Evolutionary conservation across 2,113 vertebrate species (phyloP).

Genomic region (Acanthochromis polyacanthus): DNA sequence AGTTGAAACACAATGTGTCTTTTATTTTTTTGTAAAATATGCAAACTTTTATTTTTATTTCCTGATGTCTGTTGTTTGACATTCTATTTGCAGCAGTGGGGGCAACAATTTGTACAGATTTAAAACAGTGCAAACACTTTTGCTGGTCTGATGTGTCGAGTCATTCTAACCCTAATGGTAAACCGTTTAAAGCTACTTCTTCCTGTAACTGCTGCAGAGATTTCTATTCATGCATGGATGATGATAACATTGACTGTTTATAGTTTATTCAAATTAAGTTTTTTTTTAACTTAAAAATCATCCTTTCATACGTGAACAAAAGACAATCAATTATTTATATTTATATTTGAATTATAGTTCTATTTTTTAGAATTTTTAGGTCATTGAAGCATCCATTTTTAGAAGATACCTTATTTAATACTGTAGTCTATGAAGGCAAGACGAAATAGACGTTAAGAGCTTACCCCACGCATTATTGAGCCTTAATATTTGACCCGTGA

Average conservation of each 20-base stretch:
- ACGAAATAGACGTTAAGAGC: slow-evolving; percentile 40
- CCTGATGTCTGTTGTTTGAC: slow-evolving; percentile 81
- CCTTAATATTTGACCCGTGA: slow-evolving; percentile 22
- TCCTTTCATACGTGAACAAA: slow-evolving; percentile 71
- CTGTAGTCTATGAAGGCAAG: slow-evolving; percentile 48
- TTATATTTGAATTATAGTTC: slow-evolving; percentile 80
- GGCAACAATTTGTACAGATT: slow-evolving; percentile 83
- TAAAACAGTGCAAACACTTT: slow-evolving; percentile 60
- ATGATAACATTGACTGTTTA: slow-evolving; percentile 58
- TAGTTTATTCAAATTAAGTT: slow-evolving; percentile 45
- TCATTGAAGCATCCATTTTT: slow-evolving; percentile 66
- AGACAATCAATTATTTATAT: slow-evolving; percentile 85
- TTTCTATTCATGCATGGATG: slow-evolving; percentile 60
- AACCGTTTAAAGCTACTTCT: slow-evolving; percentile 87
- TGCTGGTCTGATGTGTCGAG: slow-evolving; percentile 72
- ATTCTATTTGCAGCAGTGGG: slow-evolving; percentile 77
- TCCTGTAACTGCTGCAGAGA: slow-evolving; percentile 71
- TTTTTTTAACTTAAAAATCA: slow-evolving; percentile 40
- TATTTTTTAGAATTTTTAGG: slow-evolving; percentile 73
- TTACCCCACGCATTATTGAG: slow-evolving; percentile 11
- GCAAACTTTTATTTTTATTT: slow-evolving; percentile 81
- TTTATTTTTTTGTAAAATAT: slow-evolving; percentile 85
- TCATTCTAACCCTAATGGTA: slow-evolving; percentile 58
- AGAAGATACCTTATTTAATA: slow-evolving; percentile 72
- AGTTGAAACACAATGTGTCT: slow-evolving; percentile 84